Percentiles rank a stretch among this genome's conserved stretches.
These are phyloP conservation scores for Cheilosia grossa DNA, from an alignment of 2,888 invertebrate species.

Conservation along the genomic window DNA sequence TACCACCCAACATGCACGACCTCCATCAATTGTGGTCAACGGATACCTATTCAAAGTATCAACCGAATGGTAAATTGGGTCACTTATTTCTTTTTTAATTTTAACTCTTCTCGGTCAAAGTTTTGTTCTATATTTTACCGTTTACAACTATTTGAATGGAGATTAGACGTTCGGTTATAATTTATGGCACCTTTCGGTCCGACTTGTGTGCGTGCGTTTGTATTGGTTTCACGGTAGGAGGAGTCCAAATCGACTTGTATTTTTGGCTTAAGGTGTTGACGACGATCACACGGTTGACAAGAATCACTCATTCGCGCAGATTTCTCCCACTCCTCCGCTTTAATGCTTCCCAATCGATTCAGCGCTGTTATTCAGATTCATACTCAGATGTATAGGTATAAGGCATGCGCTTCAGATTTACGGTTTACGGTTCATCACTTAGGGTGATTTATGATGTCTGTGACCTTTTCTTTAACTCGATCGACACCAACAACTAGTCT, in stretches of 20 bases:
- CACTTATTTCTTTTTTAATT: conserved; percentile 23
- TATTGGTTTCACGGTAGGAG: conserved; percentile 45
- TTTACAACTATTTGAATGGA: conserved; percentile 56
- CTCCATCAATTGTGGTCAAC: neutral
- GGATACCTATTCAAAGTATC: conserved; percentile 12
- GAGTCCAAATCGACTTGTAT: conserved; percentile 52
- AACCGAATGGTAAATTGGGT: conserved; percentile 45
- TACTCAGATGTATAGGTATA: too few relatives aligned
- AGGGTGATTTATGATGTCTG: conserved; percentile 62
- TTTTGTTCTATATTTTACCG: conserved; percentile 48
- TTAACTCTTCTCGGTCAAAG: conserved; percentile 41
- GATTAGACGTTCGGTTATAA: conserved; percentile 42
- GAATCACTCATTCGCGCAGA: conserved; percentile 35
- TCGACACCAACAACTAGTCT: neutral
- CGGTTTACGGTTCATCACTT: conserved; percentile 33
- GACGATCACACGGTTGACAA: conserved; percentile 43
- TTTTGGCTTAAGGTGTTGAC: conserved; percentile 51
- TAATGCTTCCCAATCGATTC: too few relatives aligned
- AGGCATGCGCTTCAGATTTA: neutral
- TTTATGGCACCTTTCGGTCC: conserved; percentile 18
- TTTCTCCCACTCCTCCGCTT: conserved; percentile 44
- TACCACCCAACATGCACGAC: conserved; percentile 30
- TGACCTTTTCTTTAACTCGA: conserved; percentile 53
- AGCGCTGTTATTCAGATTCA: neutral
- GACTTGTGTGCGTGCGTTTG: neutral